A percentile compares a stretch with the other conserved stretches of the same genome.
Conservation (phyloP, 1,140 invertebrate genomes). For the Polypedilum pembai region DNA sequence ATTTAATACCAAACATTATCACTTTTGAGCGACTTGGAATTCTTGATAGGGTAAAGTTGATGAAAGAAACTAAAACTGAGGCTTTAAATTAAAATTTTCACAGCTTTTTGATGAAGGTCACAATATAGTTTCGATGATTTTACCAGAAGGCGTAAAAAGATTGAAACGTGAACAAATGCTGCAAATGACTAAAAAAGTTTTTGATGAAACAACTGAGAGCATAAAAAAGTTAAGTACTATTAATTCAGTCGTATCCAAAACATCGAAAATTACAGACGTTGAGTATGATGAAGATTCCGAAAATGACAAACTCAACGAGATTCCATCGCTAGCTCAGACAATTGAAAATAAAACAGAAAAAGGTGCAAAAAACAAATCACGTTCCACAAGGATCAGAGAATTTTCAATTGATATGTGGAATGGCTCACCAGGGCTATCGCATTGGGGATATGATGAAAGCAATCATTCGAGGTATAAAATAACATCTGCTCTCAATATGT, state of each 20-base stretch:
- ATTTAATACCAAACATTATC: conserved; percentile 61
- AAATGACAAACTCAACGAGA: neutral
- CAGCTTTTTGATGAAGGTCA: conserved; percentile 55
- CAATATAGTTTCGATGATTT: conserved; percentile 49
- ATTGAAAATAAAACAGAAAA: neutral
- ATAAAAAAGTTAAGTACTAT: neutral
- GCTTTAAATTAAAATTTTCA: conserved; percentile 32
- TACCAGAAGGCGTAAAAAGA: conserved; percentile 35
- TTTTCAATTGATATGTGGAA: conserved; percentile 50
- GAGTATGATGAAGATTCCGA: conserved; percentile 13
- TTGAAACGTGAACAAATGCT: conserved; percentile 23
- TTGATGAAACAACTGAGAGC: neutral
- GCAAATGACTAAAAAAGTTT: neutral
- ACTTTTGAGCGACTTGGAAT: conserved; percentile 71
- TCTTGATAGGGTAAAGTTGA: conserved; percentile 64
- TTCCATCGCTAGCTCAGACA: neutral
- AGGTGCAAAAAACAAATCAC: no score
- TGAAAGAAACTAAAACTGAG: conserved; percentile 26
- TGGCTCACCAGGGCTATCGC: conserved; percentile 49
- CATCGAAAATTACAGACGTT: neutral
- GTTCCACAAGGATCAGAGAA: conserved; percentile 31
- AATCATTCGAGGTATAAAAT: conserved; percentile 34
- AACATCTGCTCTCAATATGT: neutral
- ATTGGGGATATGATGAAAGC: conserved; percentile 51
- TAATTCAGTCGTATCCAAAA: no score